Evolutionary conservation across 2,888 invertebrate species (phyloP).

Genomic region (Cordilura impudica): DNA sequence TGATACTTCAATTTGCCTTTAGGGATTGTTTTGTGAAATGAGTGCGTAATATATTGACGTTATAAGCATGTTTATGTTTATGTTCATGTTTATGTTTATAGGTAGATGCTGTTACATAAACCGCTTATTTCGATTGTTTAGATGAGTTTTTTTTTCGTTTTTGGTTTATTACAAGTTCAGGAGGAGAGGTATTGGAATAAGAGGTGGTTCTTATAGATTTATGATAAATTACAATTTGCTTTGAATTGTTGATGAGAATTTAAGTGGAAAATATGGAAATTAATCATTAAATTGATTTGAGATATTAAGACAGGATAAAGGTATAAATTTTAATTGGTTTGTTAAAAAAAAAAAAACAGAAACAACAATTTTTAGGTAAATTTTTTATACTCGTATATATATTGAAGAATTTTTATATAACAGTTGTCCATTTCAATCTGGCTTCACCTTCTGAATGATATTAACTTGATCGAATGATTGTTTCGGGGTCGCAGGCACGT

Average conservation of each 20-base stretch:
- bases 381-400: too few species aligned
- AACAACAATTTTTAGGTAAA: too few species aligned
- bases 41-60: constrained; percentile 49
- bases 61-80: constrained; percentile 32
- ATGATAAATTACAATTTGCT: constrained; percentile 52
- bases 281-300: too few species aligned
- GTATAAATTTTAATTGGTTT: too few species aligned
- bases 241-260: constrained; percentile 38
- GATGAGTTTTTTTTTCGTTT: constrained; percentile 30
- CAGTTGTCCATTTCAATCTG: too few species aligned
- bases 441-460: too few species aligned
- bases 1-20: constrained; percentile 59
- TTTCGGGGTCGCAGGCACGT: too few species aligned
- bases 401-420: too few species aligned
- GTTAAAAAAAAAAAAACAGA: too few species aligned
- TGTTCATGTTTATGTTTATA: background rate
- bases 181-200: background rate
- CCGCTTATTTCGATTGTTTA: constrained; percentile 61
- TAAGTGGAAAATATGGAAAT: constrained; percentile 52
- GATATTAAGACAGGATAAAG: too few species aligned
- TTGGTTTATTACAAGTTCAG: background rate
- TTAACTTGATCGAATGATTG: too few species aligned
- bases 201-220: constrained; percentile 39
- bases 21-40: constrained; percentile 39
- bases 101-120: constrained; percentile 41